Evolutionary conservation across 2,113 vertebrate species (phyloP).

Genomic region (Lycaon pictus): DNA sequence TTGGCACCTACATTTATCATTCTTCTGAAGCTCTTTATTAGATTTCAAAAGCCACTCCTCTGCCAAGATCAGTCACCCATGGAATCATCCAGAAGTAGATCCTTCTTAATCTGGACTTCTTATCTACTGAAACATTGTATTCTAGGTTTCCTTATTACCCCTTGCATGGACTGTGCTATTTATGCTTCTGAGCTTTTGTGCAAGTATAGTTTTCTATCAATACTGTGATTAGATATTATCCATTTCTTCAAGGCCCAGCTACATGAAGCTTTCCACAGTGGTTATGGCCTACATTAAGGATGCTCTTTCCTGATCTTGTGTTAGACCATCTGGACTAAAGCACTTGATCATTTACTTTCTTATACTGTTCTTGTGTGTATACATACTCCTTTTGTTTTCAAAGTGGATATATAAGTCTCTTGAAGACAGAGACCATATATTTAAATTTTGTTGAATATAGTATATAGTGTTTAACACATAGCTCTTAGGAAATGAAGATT

Average conservation of each 20-base stretch:
- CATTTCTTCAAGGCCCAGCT: background rate
- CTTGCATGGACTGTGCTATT: background rate
- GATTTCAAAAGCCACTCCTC: slow-evolving; percentile 29
- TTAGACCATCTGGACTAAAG: background rate
- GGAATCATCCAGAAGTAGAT: background rate
- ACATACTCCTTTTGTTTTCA: background rate
- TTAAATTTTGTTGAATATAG: background rate
- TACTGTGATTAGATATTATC: background rate
- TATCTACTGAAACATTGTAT: background rate
- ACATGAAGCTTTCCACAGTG: background rate
- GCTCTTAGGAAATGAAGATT: background rate
- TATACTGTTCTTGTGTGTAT: background rate
- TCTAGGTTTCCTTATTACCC: background rate
- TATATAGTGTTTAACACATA: slow-evolving; percentile 28
- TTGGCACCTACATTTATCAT: background rate
- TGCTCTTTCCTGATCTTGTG: background rate
- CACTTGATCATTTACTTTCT: background rate
- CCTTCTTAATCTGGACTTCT: slow-evolving; percentile 1
- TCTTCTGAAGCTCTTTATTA: background rate
- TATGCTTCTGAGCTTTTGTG: slow-evolving; percentile 25
- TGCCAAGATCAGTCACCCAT: background rate
- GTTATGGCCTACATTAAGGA: background rate
- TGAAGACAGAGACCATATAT: background rate
- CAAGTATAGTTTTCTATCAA: background rate
- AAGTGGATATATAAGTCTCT: background rate